Base-by-base conservation (phyloP, 1,140 invertebrate genomes). In the Panagrolaimus sp. region DNA sequence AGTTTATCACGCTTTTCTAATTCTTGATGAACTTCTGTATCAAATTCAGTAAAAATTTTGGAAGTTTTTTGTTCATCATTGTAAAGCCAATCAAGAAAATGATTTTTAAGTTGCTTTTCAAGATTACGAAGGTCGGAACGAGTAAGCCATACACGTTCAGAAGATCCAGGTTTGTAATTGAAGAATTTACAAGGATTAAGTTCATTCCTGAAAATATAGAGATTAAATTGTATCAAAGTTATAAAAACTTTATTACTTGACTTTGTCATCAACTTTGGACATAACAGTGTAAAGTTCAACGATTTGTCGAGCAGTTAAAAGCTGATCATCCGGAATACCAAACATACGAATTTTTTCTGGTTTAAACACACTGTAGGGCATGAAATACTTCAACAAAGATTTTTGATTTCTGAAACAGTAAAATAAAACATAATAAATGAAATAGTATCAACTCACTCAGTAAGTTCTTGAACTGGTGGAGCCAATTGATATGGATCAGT, bases 281-380 rank as follows among this genome's bases (percentile, higher is more conserved):
- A 79, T 79, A 24, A 77, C 71, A 47, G 55, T 70, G 67, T 82
- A 82, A 5, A 82, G 69, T 58, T 81, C 71, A 8, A 82, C 63
- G 52, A 82, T 71, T 45, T 82, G 80, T 10, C 80, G 71, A 43
- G 80, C 81, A 45, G 80, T 82, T 43, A 82, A 48, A 38, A 80
- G 74, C 47, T 82, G 80, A 68, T 82, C 80, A 62, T 75, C 80
- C 1, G 80, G 80, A 44, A 82, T 82, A 15, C 78, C 78, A 62
- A 82, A 82, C 82, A 82, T 82, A 58, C 71, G 44, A 6, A 82
- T 64, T 63, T 82, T 82, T 46, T 83, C 80, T 14, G 78, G 79
- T 69, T 75, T 78, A 64, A 80, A 82, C 0, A 82, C 81, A 66
- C 76, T 71, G 62, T 78, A 82, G 0, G 80, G 80, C 67, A 78